Conservation (phyloP, 2,113 vertebrate genomes). For the Lagopus muta region DNA sequence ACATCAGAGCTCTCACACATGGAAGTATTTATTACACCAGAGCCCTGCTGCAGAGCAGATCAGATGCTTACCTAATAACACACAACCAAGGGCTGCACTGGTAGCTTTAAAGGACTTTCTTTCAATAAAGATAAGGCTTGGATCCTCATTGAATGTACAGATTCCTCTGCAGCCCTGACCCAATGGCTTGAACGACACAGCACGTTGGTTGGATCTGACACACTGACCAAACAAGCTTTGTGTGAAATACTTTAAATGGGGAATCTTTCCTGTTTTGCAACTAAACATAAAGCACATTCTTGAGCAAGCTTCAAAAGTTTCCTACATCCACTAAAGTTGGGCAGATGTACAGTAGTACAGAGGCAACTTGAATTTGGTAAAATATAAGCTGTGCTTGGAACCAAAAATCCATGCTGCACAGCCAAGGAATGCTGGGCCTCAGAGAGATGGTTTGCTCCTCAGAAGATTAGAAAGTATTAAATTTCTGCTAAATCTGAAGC, state of each 20-base stretch:
- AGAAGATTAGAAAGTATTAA: conserved; percentile 16
- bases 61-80: background rate
- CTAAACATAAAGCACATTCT: conserved; percentile 6
- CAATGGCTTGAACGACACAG: background rate
- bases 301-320: conserved; percentile 20
- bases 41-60: background rate
- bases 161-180: background rate
- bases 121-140: background rate
- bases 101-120: background rate
- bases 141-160: background rate
- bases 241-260: background rate
- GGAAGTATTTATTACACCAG: background rate
- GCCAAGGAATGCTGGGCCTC: conserved; percentile 9
- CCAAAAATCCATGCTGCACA: background rate
- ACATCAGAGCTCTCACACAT: background rate
- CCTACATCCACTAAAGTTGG: background rate
- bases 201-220: background rate
- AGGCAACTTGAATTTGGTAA: background rate
- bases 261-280: background rate
- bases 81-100: background rate
- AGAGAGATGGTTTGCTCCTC: background rate
- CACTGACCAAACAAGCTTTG: background rate
- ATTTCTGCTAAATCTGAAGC: conserved; percentile 27
- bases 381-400: background rate
- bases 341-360: background rate